These are phyloP conservation scores for Pseudococcus viburni DNA, from an alignment of 2,888 invertebrate genomes.

Conservation along the genomic window DNA sequence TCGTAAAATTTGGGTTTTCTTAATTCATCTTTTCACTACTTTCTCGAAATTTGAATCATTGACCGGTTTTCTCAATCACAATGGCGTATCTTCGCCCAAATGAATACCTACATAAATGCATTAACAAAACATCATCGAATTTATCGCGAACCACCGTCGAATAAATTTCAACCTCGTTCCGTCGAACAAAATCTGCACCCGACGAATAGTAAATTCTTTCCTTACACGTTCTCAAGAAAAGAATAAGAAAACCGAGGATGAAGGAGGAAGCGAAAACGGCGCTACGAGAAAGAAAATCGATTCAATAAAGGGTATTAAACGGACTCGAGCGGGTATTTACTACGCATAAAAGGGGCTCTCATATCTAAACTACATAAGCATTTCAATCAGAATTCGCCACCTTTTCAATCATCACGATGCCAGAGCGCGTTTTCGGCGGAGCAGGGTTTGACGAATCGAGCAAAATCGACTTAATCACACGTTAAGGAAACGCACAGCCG, in stretches of 20 bases:
- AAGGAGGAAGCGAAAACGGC: not conserved
- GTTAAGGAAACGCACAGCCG: not conserved
- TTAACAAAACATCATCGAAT: too few relatives aligned
- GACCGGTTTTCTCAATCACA: too few relatives aligned
- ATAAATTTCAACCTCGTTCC: too few relatives aligned
- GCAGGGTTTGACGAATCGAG: not conserved
- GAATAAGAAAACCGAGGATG: not conserved
- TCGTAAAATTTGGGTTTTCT: too few relatives aligned
- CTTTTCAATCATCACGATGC: not conserved
- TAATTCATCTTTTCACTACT: too few relatives aligned
- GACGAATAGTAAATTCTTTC: too few relatives aligned
- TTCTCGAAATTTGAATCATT: too few relatives aligned
- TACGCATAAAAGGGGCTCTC: not conserved
- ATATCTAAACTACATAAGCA: not conserved
- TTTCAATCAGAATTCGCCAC: slow-evolving; percentile 35
- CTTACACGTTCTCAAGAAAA: not conserved
- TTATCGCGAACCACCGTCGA: too few relatives aligned
- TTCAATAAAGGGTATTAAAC: not conserved
- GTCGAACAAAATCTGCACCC: too few relatives aligned
- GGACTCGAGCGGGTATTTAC: not conserved
- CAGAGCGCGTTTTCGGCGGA: not conserved
- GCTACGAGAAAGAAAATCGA: not conserved
- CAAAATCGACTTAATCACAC: slow-evolving; percentile 18
- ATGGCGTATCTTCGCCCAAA: too few relatives aligned
- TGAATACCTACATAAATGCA: too few relatives aligned